Conservation (phyloP, 2,797 vertebrate genomes). For the Cyclopterus lumpus region DNA sequence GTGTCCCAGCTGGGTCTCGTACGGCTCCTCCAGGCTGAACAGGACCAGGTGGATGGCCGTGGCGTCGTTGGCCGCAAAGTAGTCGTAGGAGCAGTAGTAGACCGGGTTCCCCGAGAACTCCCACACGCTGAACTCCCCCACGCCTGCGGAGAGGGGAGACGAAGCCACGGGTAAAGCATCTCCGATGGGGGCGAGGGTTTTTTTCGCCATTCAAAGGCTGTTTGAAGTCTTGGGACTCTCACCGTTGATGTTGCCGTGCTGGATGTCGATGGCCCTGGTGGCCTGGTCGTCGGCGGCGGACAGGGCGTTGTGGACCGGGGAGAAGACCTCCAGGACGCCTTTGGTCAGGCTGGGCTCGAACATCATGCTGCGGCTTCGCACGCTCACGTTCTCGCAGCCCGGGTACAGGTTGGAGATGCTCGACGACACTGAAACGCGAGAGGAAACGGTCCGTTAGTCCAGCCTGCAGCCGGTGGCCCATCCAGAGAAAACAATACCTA, state of each 20-base stretch:
- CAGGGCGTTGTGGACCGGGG: slow-evolving; percentile 88
- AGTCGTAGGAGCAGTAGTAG: slow-evolving; percentile 96
- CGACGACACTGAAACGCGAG: slow-evolving; percentile 87
- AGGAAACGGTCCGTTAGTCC: not conserved
- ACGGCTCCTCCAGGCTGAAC: slow-evolving; percentile 96
- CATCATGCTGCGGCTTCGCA: slow-evolving; percentile 98
- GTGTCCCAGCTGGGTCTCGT: slow-evolving; percentile 96
- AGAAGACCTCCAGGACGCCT: slow-evolving; percentile 94
- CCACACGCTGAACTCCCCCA: slow-evolving; percentile 97
- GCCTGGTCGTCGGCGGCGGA: slow-evolving; percentile 91
- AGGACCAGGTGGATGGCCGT: slow-evolving; percentile 92
- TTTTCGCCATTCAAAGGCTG: no score
- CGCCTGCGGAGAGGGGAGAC: slow-evolving; percentile 79
- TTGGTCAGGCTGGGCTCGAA: slow-evolving; percentile 99
- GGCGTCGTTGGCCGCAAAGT: slow-evolving; percentile 94
- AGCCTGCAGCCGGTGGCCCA: no score
- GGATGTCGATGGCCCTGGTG: slow-evolving; percentile 96
- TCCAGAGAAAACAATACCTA: no score
- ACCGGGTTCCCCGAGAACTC: slow-evolving; percentile 98
- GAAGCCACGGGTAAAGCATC: not conserved
- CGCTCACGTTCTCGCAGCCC: slow-evolving; percentile 97
- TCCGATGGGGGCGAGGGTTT: no score
- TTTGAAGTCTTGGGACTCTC: no score
- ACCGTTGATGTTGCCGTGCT: slow-evolving; percentile 94
- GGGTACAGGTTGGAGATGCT: slow-evolving; percentile 97